Conservation (phyloP, 2,888 invertebrate genomes). For the Ephialtes manifestator region DNA sequence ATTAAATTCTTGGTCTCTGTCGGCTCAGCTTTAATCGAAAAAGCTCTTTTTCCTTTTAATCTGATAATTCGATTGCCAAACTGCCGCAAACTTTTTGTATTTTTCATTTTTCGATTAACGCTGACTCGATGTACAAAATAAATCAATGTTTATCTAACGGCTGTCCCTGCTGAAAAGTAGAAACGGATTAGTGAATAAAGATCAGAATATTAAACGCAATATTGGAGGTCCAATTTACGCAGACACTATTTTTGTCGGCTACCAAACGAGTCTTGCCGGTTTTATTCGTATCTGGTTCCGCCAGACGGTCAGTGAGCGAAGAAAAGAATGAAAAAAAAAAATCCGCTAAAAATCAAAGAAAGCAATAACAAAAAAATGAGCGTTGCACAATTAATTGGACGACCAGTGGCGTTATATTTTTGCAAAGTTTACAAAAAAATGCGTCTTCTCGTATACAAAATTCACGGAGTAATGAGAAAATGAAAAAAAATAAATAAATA, state of each 20-base stretch:
- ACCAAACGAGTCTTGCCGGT: slow-evolving; percentile 5
- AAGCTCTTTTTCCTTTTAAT: background rate
- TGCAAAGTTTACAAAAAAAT: slow-evolving; percentile 47
- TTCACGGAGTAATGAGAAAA: slow-evolving; percentile 13
- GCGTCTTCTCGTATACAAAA: slow-evolving; percentile 16
- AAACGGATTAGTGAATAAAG: slow-evolving; percentile 59
- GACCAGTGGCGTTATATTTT: slow-evolving; percentile 27
- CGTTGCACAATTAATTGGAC: slow-evolving; percentile 52
- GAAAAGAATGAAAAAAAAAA: slow-evolving; percentile 7
- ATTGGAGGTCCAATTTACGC: slow-evolving; percentile 56
- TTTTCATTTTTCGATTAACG: slow-evolving; percentile 72
- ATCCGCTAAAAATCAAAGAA: background rate
- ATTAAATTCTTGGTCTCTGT: slow-evolving; percentile 56
- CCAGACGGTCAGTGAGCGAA: background rate
- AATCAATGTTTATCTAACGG: slow-evolving; percentile 73
- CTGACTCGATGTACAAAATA: slow-evolving; percentile 76
- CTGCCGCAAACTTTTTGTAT: background rate
- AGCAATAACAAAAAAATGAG: slow-evolving; percentile 11
- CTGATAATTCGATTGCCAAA: background rate
- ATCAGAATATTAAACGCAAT: slow-evolving; percentile 18
- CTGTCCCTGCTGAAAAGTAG: slow-evolving; percentile 81
- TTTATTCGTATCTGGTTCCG: background rate
- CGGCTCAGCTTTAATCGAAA: slow-evolving; percentile 64
- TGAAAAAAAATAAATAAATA: too few relatives aligned
- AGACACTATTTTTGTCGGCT: slow-evolving; percentile 8